These are phyloP conservation scores for Cosmorhoe ocellata DNA, from an alignment of 2,888 invertebrate genomes.

Conservation along the genomic window DNA sequence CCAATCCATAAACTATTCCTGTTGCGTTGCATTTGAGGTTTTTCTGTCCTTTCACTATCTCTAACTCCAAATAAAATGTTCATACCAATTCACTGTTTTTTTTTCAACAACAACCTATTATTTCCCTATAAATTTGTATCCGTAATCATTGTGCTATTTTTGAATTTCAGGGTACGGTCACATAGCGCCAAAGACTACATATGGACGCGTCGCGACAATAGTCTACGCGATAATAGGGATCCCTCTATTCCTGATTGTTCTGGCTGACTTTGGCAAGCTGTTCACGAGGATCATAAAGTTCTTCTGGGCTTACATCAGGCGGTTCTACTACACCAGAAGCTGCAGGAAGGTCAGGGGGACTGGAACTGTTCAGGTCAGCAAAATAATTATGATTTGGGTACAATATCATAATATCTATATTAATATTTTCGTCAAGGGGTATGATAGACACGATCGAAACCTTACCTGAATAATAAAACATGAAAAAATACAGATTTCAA, in stretches of 20 bases:
- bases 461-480: no score
- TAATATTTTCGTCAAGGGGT: no score
- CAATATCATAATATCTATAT: no score
- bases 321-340: constrained; percentile 93
- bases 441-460: no score
- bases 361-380: constrained; percentile 86
- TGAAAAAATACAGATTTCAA: no score
- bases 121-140: no score
- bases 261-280: constrained; percentile 97
- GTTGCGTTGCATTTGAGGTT: no score
- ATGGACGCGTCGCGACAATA: constrained; percentile 94
- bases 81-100: neutral
- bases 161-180: constrained; percentile 94
- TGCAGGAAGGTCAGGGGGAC: constrained; percentile 90
- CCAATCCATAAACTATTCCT: neutral
- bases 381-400: neutral
- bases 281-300: constrained; percentile 95
- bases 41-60: no score
- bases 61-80: constrained; percentile 14
- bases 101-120: constrained; percentile 6
- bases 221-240: constrained; percentile 97
- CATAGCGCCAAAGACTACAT: constrained; percentile 93
- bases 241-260: constrained; percentile 95
- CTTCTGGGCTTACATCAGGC: constrained; percentile 92
- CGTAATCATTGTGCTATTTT: neutral